A percentile compares a stretch with the other conserved stretches of the same genome.
Conservation (phyloP, 2,888 invertebrate genomes). For the Pomacea canaliculata region DNA sequence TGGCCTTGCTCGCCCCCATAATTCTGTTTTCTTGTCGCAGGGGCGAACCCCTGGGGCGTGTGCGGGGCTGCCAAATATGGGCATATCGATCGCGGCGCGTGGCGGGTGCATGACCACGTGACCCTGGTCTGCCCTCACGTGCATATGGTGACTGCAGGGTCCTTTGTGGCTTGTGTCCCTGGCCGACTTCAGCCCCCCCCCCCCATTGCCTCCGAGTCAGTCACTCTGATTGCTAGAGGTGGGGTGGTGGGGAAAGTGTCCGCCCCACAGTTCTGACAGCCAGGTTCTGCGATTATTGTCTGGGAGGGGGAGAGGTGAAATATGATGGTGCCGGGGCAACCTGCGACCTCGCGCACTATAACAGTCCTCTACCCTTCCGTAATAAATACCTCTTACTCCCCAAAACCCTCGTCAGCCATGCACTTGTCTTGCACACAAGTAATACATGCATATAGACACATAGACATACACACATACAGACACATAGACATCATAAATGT, state of each 20-base stretch:
- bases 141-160: slow-evolving; percentile 1
- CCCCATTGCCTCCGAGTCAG: not conserved
- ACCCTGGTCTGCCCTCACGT: not conserved
- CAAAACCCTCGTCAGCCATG: not conserved
- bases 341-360: too few relatives aligned
- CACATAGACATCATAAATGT: not conserved
- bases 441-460: not conserved
- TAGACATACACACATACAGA: not conserved
- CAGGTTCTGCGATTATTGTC: too few relatives aligned
- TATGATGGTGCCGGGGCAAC: too few relatives aligned
- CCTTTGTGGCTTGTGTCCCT: not conserved
- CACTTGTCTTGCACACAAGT: not conserved
- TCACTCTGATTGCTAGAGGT: not conserved
- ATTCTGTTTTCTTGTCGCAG: slow-evolving; percentile 14
- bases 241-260: not conserved
- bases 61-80: slow-evolving; percentile 20
- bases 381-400: not conserved
- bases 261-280: not conserved
- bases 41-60: slow-evolving; percentile 15
- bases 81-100: slow-evolving; percentile 8
- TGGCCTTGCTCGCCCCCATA: slow-evolving; percentile 2
- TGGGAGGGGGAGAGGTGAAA: too few relatives aligned
- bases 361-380: not conserved
- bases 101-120: not conserved
- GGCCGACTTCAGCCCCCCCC: not conserved